Evolutionary conservation across 2,113 vertebrate genomes (phyloP).

Genomic region (Mustela lutreola): DNA sequence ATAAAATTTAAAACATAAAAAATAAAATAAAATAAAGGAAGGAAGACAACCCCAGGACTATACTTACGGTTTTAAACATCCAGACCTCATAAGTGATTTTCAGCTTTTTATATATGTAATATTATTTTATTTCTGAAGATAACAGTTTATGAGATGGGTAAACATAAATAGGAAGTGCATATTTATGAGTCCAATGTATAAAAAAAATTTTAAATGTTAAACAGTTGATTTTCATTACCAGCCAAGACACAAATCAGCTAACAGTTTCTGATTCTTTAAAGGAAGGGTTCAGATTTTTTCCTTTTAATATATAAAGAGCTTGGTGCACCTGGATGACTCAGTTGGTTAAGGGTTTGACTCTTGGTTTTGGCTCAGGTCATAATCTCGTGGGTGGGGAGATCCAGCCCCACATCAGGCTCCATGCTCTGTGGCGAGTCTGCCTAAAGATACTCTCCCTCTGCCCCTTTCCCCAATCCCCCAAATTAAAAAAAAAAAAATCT

Average conservation of each 20-base stretch:
- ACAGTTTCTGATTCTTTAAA: slow-evolving; percentile 32
- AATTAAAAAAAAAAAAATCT: neutral
- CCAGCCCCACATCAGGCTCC: neutral
- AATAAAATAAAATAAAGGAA: neutral
- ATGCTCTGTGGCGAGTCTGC: neutral
- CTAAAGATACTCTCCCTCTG: neutral
- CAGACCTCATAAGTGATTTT: slow-evolving; percentile 43
- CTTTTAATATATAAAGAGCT: neutral
- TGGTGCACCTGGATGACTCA: neutral
- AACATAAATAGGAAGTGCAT: neutral
- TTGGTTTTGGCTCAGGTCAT: neutral
- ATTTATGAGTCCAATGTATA: slow-evolving; percentile 52
- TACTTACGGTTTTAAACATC: slow-evolving; percentile 14
- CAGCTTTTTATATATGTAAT: neutral
- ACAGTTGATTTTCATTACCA: slow-evolving; percentile 42
- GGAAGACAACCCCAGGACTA: neutral
- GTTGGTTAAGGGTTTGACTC: neutral
- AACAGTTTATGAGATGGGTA: neutral
- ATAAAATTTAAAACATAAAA: too few relatives aligned
- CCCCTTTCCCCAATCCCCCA: neutral
- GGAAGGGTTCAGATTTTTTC: neutral
- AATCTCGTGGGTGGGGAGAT: neutral
- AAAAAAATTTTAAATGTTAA: slow-evolving; percentile 56
- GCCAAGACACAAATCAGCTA: neutral
- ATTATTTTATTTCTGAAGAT: slow-evolving; percentile 51